Conservation (phyloP, 2,888 invertebrate species). For the Dyspetes luteomarginatus region DNA sequence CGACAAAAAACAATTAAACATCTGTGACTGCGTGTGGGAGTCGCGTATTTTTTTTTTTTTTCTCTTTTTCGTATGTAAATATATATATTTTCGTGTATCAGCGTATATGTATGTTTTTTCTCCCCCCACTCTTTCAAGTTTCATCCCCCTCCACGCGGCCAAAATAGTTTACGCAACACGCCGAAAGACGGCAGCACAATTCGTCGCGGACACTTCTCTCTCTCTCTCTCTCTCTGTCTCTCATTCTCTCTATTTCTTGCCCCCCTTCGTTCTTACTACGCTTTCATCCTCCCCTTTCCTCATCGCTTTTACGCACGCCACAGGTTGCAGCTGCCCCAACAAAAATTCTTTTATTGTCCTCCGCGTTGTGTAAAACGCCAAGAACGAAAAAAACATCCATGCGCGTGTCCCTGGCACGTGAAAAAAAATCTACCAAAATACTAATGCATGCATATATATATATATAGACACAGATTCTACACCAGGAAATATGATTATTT, state of each 20-base stretch:
- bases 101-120: constrained; percentile 28
- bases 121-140: not conserved
- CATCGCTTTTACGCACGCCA: constrained; percentile 65
- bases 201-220: not conserved
- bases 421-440: not conserved
- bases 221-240: not conserved
- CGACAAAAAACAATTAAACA: constrained; percentile 29
- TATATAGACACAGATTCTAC: not conserved
- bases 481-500: constrained; percentile 34
- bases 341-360: constrained; percentile 74
- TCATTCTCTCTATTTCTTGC: not conserved
- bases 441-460: not conserved
- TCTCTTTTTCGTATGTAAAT: not conserved
- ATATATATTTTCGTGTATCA: not conserved
- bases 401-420: not conserved
- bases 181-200: not conserved
- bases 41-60: not conserved
- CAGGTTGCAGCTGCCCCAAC: constrained; percentile 76
- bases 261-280: constrained; percentile 37
- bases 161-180: not conserved
- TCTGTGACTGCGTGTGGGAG: constrained; percentile 13
- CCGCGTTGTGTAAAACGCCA: constrained; percentile 38
- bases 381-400: constrained; percentile 20
- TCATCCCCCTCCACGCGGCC: too few species aligned
- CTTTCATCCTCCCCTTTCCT: constrained; percentile 45